Percentiles rank a stretch among this genome's conserved stretches.
phyloP scores from a whole-genome alignment of 2,797 vertebrate genomes.

The Melanotaenia parkinsoni region DNA sequence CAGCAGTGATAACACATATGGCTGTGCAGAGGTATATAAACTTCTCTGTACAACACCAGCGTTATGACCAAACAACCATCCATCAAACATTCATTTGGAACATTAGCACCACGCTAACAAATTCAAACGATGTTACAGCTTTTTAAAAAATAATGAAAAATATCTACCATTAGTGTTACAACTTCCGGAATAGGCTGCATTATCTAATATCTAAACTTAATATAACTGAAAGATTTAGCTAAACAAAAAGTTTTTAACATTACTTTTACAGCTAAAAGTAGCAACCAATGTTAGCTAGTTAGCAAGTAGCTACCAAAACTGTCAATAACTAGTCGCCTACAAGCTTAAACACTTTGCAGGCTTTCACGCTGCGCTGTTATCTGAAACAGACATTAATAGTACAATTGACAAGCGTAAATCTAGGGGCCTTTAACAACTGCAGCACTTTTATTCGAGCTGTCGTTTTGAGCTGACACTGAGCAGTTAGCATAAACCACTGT shows the following conservation, averaged over 20 bases:
- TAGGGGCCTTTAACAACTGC: accelerated
- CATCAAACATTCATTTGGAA: not conserved
- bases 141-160: not conserved
- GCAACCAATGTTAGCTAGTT: not conserved
- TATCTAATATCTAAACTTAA: not conserved
- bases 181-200: not conserved
- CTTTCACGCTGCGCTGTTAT: not conserved
- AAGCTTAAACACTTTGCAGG: not conserved
- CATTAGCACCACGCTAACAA: not conserved
- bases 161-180: not conserved
- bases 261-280: not conserved
- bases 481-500: slow-evolving; percentile 52
- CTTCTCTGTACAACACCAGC: not conserved
- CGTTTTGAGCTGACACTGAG: not conserved
- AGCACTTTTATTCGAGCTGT: not conserved
- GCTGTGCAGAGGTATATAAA: not conserved
- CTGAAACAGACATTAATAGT: no score
- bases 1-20: not conserved
- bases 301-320: not conserved
- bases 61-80: not conserved
- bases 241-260: not conserved
- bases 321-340: not conserved
- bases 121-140: not conserved
- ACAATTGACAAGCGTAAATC: no score
- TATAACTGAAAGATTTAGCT: not conserved